Evolutionary conservation across 2,888 invertebrate genomes (phyloP).

Genomic region (Drosophila helvetica): DNA sequence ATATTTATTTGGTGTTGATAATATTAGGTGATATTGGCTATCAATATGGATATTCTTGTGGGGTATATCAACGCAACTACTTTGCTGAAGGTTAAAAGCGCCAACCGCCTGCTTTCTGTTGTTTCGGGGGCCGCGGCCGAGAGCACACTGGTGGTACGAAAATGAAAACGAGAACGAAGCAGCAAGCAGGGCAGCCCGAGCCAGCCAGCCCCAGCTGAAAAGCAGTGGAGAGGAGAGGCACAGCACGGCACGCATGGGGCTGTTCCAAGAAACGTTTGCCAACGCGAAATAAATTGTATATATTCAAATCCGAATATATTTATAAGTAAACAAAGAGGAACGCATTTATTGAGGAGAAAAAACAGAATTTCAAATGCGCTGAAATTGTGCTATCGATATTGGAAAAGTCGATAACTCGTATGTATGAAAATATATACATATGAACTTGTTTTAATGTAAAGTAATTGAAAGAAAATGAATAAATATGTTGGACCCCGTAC

Average conservation of each 20-base stretch:
- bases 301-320: neutral
- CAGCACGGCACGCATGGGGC: slow-evolving; percentile 16
- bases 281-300: neutral
- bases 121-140: slow-evolving; percentile 31
- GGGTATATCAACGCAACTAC: slow-evolving; percentile 40
- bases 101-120: neutral
- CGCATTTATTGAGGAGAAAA: neutral
- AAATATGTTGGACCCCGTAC: neutral
- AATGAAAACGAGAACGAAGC: slow-evolving; percentile 18
- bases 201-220: slow-evolving; percentile 4
- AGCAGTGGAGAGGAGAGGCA: slow-evolving; percentile 6
- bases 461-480: neutral
- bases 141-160: neutral
- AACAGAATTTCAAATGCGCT: neutral
- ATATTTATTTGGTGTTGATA: neutral
- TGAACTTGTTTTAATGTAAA: too few species aligned
- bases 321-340: too few species aligned
- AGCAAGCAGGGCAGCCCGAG: slow-evolving; percentile 25
- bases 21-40: neutral
- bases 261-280: slow-evolving; percentile 29
- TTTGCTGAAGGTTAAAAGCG: neutral
- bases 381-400: neutral
- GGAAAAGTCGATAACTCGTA: neutral
- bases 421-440: neutral
- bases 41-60: neutral